Evolutionary conservation across 2,113 vertebrate genomes (phyloP).

Genomic region (Anthoscopus minutus): DNA sequence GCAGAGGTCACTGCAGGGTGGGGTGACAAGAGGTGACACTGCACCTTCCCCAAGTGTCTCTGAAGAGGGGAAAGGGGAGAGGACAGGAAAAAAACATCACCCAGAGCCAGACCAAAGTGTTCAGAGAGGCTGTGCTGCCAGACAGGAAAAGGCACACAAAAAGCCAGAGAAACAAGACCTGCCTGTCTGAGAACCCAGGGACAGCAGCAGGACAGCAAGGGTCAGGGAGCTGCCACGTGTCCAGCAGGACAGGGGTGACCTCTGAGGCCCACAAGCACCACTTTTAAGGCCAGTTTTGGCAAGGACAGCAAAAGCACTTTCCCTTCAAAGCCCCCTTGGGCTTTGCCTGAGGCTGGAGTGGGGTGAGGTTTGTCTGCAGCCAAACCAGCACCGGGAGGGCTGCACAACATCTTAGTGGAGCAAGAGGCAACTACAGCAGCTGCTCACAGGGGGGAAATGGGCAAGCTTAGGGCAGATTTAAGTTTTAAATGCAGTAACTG

Average conservation of each 20-base stretch:
- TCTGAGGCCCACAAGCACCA: not conserved
- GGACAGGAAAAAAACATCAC: not conserved
- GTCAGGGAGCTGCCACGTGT: accelerated
- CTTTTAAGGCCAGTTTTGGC: not conserved
- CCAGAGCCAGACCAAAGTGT: not conserved
- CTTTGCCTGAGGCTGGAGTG: not conserved
- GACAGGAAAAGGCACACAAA: not conserved
- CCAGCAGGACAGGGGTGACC: not conserved
- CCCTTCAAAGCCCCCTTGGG: not conserved
- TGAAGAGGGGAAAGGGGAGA: not conserved
- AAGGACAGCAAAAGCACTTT: not conserved
- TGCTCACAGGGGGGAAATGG: accelerated
- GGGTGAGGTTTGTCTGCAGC: not conserved
- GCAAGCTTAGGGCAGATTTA: not conserved
- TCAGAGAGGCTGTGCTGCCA: accelerated
- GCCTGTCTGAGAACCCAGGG: accelerated
- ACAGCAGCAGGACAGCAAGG: accelerated
- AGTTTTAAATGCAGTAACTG: not conserved
- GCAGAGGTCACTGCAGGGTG: not conserved
- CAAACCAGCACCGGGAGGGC: not conserved
- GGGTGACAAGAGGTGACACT: not conserved
- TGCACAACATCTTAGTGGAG: not conserved
- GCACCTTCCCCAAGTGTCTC: accelerated
- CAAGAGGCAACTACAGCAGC: accelerated
- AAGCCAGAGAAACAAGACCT: not conserved